phyloP scores from a whole-genome alignment of 2,797 vertebrate genomes.

The Avahi laniger region DNA sequence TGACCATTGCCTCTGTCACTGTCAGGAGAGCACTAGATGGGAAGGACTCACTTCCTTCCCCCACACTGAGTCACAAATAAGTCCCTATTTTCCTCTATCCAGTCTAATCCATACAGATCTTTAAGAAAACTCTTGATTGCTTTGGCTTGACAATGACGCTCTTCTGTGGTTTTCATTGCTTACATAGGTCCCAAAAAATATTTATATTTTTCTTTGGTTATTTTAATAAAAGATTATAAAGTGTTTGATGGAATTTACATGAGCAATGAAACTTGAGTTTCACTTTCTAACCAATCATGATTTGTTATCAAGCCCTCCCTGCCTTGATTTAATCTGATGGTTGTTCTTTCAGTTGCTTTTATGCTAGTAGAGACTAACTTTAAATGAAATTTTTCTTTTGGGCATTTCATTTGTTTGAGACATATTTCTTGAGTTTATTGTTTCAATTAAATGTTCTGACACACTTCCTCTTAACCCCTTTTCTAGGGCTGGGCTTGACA shows the following conservation, averaged over 20 bases:
- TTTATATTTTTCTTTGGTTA: neutral
- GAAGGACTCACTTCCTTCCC: neutral
- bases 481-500: slow-evolving; percentile 43
- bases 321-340: neutral
- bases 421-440: slow-evolving; percentile 49
- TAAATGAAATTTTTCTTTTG: slow-evolving; percentile 29
- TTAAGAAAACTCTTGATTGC: neutral
- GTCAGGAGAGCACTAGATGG: neutral
- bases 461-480: slow-evolving; percentile 50
- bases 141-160: neutral
- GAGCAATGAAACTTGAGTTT: slow-evolving; percentile 23
- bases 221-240: slow-evolving; percentile 14
- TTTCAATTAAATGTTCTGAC: slow-evolving; percentile 67
- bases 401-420: slow-evolving; percentile 45
- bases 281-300: neutral
- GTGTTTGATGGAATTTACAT: neutral
- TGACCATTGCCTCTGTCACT: neutral
- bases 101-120: neutral
- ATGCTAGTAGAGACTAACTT: slow-evolving; percentile 1
- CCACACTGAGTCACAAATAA: neutral
- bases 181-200: neutral
- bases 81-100: neutral
- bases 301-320: neutral
- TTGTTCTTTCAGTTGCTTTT: neutral
- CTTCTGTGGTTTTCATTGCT: slow-evolving; percentile 33